Evolutionary conservation across 2,113 vertebrate species (phyloP).

Genomic region (Sprattus sprattus): DNA sequence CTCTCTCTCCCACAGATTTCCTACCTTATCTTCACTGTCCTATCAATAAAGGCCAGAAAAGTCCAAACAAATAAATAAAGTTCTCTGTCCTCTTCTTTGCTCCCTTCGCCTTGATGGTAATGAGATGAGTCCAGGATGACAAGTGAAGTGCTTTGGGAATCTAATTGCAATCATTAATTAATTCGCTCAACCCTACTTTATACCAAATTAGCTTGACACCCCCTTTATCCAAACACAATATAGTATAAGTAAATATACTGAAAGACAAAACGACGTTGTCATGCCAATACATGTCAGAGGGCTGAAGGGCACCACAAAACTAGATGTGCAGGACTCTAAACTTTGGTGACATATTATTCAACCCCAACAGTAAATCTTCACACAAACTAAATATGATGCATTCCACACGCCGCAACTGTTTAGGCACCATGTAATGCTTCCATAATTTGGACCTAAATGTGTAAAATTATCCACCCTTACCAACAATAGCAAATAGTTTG

Average conservation of each 20-base stretch:
- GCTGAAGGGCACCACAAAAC: background rate
- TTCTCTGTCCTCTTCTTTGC: no score
- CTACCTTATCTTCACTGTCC: no score
- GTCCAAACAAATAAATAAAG: no score
- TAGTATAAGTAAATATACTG: background rate
- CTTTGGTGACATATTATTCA: background rate
- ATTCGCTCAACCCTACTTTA: background rate
- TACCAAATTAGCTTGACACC: background rate
- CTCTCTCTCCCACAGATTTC: no score
- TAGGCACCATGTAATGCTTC: background rate
- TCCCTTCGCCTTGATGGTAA: no score
- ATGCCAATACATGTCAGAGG: background rate
- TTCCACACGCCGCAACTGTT: background rate
- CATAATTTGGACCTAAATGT: background rate
- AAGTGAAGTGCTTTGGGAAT: no score
- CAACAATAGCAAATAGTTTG: background rate
- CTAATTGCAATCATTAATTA: background rate
- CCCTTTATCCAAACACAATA: background rate
- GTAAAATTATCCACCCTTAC: no score
- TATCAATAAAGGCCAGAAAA: no score
- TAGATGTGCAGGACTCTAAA: no score
- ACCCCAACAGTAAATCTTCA: background rate
- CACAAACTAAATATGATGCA: background rate
- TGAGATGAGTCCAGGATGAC: no score
- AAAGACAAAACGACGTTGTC: background rate